Evolutionary conservation across 2,113 vertebrate genomes (phyloP), one percentile per base, ranked within the genome.

Genomic region (Parus major): DNA sequence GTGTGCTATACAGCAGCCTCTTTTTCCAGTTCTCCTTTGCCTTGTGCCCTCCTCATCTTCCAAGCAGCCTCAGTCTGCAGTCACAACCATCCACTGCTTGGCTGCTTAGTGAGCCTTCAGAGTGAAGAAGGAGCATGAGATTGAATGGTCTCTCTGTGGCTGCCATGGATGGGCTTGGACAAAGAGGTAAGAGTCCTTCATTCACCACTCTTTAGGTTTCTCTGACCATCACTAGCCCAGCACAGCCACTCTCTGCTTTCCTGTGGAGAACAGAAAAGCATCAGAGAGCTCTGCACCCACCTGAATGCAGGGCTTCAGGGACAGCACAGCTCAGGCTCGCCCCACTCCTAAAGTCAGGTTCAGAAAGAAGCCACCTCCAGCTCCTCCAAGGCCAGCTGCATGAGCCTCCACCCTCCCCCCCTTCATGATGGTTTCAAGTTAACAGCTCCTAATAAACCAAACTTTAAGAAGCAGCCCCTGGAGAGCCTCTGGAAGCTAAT

Each of bases 391-490:
- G 44, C 82, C 59, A 92, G 61, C n/a, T 3, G 33, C 29, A 86
- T 0, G 2, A 95, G 33, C 25, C 39, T 60, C n/a, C 46, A 36
- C 14, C 31, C 47, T 84, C 33, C 12, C 33, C 12, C 17, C 29
- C 39, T 89, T 35, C 59, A 64, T 0, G 8, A 56, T 5, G 18
- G 41, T 86, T 95, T 86, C 90, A 86, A 90, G 57, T 20, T 92
- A 82, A 96, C 66, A 92, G 65, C 19, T 91, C 41, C 59, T 81
- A 83, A 91, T 88, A 96, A 92, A 91, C 59, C 59, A 72, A 93
- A 95, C 49, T 92, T 90, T 79, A 92, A 1, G 15, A 76, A 90
- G 75, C 1, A 6, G 73, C 25, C 82, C 60, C 86, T 71, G 42
- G 88, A 94, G 92, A 95, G 59, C 11, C 8, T 39, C 59, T 65